Evolutionary conservation across 1,140 invertebrate genomes (phyloP).

Genomic region (Dendroctonus ponderosae): DNA sequence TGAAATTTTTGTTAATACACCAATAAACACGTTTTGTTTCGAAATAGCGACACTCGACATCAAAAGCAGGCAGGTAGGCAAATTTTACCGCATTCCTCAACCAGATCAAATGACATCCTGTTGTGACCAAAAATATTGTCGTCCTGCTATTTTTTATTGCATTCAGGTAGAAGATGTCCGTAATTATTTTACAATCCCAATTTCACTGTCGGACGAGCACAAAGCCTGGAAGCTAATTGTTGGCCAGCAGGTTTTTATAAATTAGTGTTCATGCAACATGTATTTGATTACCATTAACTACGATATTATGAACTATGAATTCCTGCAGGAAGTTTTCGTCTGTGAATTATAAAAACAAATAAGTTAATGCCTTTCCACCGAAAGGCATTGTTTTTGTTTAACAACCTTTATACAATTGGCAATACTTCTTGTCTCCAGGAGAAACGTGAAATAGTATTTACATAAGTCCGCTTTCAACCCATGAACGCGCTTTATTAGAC

Average conservation of each 20-base stretch:
- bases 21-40: not conserved
- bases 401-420: too few species aligned
- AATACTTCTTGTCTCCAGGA: too few species aligned
- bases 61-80: constrained; percentile 23
- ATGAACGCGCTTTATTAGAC: too few species aligned
- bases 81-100: constrained; percentile 24
- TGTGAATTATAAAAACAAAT: too few species aligned
- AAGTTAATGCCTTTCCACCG: too few species aligned
- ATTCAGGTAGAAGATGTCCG: constrained; percentile 26
- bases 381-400: too few species aligned
- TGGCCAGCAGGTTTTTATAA: constrained; percentile 11
- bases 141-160: constrained; percentile 24
- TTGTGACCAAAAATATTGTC: constrained; percentile 17
- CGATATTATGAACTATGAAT: too few species aligned
- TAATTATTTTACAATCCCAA: constrained; percentile 29
- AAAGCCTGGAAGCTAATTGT: constrained; percentile 17
- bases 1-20: too few species aligned
- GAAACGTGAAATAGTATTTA: too few species aligned
- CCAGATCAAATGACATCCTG: constrained; percentile 32
- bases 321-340: too few species aligned
- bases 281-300: too few species aligned
- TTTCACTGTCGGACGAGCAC: constrained; percentile 12
- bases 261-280: not conserved
- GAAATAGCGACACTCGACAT: constrained; percentile 1
- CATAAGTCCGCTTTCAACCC: too few species aligned